Conservation (phyloP, 1,140 invertebrate genomes). For the Calliphora vicina region DNA sequence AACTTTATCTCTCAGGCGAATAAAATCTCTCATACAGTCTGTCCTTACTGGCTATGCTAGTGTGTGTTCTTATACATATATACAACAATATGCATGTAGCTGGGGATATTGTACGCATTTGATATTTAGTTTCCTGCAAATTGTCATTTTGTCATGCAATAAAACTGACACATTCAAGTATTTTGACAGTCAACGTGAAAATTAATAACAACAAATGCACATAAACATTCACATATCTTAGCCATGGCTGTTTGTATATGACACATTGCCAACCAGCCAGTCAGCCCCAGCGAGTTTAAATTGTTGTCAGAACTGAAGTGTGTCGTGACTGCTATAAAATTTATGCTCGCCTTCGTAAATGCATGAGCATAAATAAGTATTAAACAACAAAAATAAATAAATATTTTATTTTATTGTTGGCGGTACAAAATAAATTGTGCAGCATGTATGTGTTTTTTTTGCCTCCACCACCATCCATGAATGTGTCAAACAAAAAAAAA, state of each 20-base stretch:
- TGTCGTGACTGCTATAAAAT: background rate
- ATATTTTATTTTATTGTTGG: background rate
- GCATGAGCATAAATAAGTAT: too few relatives aligned
- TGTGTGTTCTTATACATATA: too few relatives aligned
- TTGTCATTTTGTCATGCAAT: conserved; percentile 4
- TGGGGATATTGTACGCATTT: background rate
- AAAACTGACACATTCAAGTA: background rate
- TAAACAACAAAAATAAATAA: background rate
- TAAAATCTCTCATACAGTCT: background rate
- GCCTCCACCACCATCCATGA: background rate
- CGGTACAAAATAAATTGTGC: too few relatives aligned
- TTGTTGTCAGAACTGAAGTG: background rate
- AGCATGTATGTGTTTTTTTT: too few relatives aligned
- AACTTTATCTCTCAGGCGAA: background rate
- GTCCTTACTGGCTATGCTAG: background rate
- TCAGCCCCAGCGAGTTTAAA: background rate
- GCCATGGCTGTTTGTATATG: too few relatives aligned
- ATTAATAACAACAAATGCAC: conserved; percentile 5
- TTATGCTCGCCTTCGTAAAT: background rate
- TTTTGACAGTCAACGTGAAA: conserved; percentile 1
- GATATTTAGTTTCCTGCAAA: conserved; percentile 7
- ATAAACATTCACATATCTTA: background rate
- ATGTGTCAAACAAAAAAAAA: background rate
- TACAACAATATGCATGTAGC: too few relatives aligned
- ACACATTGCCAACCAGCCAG: background rate